Conservation (phyloP, 2,888 invertebrate genomes). For the Lepidocyrtoides sp. region DNA sequence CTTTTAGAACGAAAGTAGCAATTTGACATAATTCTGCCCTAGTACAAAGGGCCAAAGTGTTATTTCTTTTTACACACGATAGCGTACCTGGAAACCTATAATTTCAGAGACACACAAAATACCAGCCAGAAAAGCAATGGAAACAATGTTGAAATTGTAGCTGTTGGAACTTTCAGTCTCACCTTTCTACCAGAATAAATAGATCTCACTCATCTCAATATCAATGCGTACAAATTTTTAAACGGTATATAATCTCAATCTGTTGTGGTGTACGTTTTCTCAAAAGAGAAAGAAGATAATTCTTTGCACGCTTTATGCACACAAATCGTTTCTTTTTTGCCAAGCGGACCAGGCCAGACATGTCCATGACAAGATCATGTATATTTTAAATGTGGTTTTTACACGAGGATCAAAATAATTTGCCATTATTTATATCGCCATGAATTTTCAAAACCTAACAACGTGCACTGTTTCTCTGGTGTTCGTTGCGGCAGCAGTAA, state of each 20-base stretch:
- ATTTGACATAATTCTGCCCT: neutral
- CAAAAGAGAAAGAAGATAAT: conserved; percentile 18
- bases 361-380: too few species aligned
- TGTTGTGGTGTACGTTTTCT: too few species aligned
- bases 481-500: too few species aligned
- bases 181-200: neutral
- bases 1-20: neutral
- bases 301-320: conserved; percentile 46
- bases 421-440: too few species aligned
- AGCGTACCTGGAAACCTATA: conserved; percentile 30
- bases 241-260: neutral
- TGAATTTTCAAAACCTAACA: too few species aligned
- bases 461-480: too few species aligned
- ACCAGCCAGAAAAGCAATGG: conserved; percentile 20
- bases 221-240: neutral
- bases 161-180: neutral
- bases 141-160: neutral
- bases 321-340: conserved; percentile 22
- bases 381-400: too few species aligned
- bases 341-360: neutral
- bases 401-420: too few species aligned
- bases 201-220: neutral
- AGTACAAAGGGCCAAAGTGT: neutral
- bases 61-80: neutral
- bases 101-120: conserved; percentile 11